phyloP scores from a whole-genome alignment of 2,888 invertebrate species.

The Apamea crenata region DNA sequence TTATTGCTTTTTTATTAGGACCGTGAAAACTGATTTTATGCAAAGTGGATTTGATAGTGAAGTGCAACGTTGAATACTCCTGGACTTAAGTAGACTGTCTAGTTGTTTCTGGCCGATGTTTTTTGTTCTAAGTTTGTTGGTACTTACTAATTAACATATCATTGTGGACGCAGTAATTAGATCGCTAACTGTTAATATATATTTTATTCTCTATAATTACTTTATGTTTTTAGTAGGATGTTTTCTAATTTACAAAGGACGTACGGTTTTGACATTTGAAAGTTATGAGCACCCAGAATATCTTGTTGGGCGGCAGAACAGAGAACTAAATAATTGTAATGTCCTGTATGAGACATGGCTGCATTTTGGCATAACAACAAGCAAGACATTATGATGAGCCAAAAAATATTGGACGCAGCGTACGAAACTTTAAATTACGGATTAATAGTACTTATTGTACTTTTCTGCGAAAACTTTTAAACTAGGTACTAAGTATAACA shows the following conservation, averaged over 20 bases:
- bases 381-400: neutral
- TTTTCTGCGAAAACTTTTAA: neutral
- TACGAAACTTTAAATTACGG: neutral
- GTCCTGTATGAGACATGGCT: neutral
- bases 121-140: constrained; percentile 15
- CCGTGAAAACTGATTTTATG: constrained; percentile 28
- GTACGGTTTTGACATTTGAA: neutral
- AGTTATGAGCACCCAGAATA: constrained; percentile 1
- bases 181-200: constrained; percentile 5
- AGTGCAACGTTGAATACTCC: constrained; percentile 24
- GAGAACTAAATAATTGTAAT: neutral
- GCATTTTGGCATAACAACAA: neutral
- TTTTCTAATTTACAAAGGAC: neutral
- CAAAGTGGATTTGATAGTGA: constrained; percentile 33
- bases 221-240: neutral
- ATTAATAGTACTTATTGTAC: neutral
- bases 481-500: neutral
- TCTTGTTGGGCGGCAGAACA: neutral
- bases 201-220: neutral
- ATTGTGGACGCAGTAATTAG: neutral
- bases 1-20: constrained; percentile 20
- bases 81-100: constrained; percentile 25
- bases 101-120: constrained; percentile 73
- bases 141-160: neutral
- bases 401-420: neutral